A percentile compares a stretch with the other conserved stretches of the same genome.
Conservation (phyloP, 2,888 invertebrate genomes). For the Orthonevra nobilis region DNA sequence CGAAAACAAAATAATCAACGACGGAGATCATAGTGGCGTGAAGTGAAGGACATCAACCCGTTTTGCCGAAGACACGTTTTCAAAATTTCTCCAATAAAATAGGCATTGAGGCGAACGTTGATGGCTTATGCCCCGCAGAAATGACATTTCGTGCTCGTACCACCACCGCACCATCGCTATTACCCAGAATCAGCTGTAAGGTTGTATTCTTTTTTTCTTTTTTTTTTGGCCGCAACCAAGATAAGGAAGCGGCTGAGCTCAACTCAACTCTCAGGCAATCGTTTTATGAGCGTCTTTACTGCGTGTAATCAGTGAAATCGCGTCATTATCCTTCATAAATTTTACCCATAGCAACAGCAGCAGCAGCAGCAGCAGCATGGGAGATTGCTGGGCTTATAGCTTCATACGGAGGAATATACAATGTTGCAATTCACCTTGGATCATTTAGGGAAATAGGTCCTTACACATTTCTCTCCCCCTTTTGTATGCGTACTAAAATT, state of each 20-base stretch:
- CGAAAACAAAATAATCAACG: slow-evolving; percentile 25
- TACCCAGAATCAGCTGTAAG: slow-evolving; percentile 38
- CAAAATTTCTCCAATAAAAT: slow-evolving; percentile 32
- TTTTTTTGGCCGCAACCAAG: slow-evolving; percentile 45
- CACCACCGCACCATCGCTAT: slow-evolving; percentile 9
- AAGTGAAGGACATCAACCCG: slow-evolving; percentile 31
- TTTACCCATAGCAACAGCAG: slow-evolving; percentile 37
- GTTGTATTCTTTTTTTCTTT: too few relatives aligned
- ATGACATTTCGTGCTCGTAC: too few relatives aligned
- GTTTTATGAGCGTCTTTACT: slow-evolving; percentile 69
- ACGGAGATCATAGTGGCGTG: slow-evolving; percentile 10
- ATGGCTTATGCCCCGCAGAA: slow-evolving; percentile 37
- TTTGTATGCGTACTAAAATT: slow-evolving; percentile 35
- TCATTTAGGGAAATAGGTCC: slow-evolving; percentile 29
- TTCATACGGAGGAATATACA: too few relatives aligned
- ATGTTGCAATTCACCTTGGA: slow-evolving; percentile 45
- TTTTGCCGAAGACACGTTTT: slow-evolving; percentile 12
- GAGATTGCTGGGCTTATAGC: slow-evolving; percentile 3
- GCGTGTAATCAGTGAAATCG: slow-evolving; percentile 67
- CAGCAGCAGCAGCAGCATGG: slow-evolving; percentile 8
- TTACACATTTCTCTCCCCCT: slow-evolving; percentile 29
- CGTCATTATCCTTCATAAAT: slow-evolving; percentile 70
- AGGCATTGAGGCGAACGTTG: slow-evolving; percentile 41
- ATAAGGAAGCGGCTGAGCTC: slow-evolving; percentile 66
- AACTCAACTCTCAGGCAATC: slow-evolving; percentile 44